Percentiles rank a stretch among this genome's conserved stretches.
These are phyloP conservation scores for Astur gentilis DNA, from an alignment of 2,113 vertebrate genomes.

Conservation along the genomic window DNA sequence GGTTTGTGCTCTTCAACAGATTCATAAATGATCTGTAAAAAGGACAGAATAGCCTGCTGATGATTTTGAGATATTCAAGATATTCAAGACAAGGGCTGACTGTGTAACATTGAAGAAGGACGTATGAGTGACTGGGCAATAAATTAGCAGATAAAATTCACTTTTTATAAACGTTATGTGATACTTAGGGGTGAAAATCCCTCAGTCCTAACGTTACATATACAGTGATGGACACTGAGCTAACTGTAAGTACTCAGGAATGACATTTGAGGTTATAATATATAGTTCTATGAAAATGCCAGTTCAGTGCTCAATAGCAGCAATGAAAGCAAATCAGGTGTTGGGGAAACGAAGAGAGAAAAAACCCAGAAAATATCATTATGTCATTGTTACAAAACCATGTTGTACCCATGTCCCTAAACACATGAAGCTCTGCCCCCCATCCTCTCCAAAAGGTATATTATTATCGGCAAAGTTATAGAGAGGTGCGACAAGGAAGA, in stretches of 20 bases:
- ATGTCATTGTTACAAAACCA: not conserved
- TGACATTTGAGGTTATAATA: not conserved
- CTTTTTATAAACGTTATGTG: not conserved
- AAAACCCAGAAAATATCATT: not conserved
- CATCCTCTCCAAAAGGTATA: not conserved
- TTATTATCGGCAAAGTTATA: not conserved
- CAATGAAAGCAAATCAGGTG: not conserved
- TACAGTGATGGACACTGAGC: not conserved
- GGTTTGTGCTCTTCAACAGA: constrained; percentile 4
- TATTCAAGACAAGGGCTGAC: not conserved
- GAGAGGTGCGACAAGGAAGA: not conserved
- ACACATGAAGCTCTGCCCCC: not conserved
- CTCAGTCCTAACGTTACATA: not conserved
- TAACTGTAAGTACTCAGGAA: not conserved
- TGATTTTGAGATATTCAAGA: not conserved
- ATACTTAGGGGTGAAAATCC: not conserved
- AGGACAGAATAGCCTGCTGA: not conserved
- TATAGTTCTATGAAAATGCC: not conserved
- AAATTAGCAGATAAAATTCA: not conserved
- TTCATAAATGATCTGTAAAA: not conserved
- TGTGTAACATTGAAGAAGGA: constrained; percentile 20
- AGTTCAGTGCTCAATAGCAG: not conserved
- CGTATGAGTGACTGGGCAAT: not conserved
- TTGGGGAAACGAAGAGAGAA: not conserved
- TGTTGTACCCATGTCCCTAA: not conserved